Base-by-base conservation (phyloP, 2,888 invertebrate species). In the Piscicola geometra region DNA sequence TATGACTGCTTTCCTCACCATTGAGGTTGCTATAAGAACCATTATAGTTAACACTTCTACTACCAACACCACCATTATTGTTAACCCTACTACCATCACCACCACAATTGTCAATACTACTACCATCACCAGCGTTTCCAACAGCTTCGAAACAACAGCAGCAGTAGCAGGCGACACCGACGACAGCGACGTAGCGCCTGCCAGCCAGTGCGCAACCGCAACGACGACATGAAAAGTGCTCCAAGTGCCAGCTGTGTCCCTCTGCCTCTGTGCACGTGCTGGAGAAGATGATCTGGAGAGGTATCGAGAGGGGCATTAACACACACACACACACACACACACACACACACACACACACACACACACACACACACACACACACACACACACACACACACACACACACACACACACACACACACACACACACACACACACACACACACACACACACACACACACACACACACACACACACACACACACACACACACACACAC, bases 221-320 rank as follows among this genome's bases (percentile, higher is more conserved):
- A 86, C 96, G 94, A 78, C 93, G 91, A 85, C 98, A 99, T n/a
- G 94, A 93, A 85, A 99, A 99, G 87, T 99, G 98, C 83, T 93
- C 92, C 94, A 98, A 95, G 87, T 98, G 98, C 97, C 97, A 99
- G 71, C 96, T 96, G 80, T 94, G 89, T 21, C 97, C 97, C 85
- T 99, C 98, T 0, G 98, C 98, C 87, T 99, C 98, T 25, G 98
- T 98, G 88, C 98, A 99, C 87, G 98, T 98, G 87, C 97, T 97
- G 12, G 97, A 95, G 80, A 98, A 90, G 83, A 98, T 98, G 81
- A 98, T 94, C 93, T 95, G 89, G 25, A 80, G 81, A 0, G 64
- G 30, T 50, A 35, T 18, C 30, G 60, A 66, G 35, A 36, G 35
- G 12, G 25, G 2, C 64, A 73, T 25, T 1, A 1, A 64, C 36